phyloP scores from a whole-genome alignment of 2,113 vertebrate species.

The Xiphophorus maculatus region DNA sequence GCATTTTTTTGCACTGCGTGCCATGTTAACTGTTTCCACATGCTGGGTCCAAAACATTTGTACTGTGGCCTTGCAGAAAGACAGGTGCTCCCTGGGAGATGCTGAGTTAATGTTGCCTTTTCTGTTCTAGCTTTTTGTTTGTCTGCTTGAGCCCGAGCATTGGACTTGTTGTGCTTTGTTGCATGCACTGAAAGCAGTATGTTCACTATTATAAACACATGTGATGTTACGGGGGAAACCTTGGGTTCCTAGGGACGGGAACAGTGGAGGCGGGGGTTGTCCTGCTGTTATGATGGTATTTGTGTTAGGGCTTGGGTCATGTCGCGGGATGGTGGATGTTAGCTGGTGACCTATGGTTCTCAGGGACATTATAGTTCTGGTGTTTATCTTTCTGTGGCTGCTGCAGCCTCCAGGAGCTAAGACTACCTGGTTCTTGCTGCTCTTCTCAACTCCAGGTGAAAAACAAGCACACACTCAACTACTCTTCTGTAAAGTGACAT shows the following conservation, averaged over 20 bases:
- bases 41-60: constrained; percentile 58
- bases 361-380: too few species aligned
- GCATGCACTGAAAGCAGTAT: constrained; percentile 8
- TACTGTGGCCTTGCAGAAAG: constrained; percentile 59
- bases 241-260: too few species aligned
- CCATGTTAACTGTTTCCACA: constrained; percentile 52
- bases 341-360: too few species aligned
- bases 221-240: too few species aligned
- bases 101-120: constrained; percentile 48
- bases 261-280: too few species aligned
- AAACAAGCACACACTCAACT: constrained; percentile 18
- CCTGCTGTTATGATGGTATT: too few species aligned
- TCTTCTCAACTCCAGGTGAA: background rate
- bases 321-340: too few species aligned
- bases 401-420: too few species aligned
- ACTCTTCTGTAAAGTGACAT: too few species aligned
- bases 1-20: constrained; percentile 56
- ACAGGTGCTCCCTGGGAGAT: constrained; percentile 62
- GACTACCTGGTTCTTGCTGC: too few species aligned
- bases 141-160: constrained; percentile 30
- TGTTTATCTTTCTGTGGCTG: too few species aligned
- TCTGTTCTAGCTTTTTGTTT: constrained; percentile 40
- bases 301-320: too few species aligned
- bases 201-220: constrained; percentile 1
- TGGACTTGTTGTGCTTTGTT: constrained; percentile 32